phyloP scores from a whole-genome alignment of 2,113 vertebrate genomes.

The Dolichotis patagonum region DNA sequence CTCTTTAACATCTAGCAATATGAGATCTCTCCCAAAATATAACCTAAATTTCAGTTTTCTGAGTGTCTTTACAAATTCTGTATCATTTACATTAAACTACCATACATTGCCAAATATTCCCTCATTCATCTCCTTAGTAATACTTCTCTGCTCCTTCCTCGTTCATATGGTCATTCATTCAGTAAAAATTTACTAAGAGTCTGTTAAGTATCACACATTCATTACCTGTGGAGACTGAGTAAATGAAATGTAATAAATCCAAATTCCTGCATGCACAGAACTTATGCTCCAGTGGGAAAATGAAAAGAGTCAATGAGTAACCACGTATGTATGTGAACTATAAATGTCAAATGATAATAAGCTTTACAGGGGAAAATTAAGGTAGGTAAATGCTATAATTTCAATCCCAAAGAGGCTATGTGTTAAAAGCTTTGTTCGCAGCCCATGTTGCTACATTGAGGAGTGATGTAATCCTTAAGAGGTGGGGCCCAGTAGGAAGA shows the following conservation, averaged over 20 bases:
- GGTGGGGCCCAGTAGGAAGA: background rate
- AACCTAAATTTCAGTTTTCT: slow-evolving; percentile 38
- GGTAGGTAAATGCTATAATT: background rate
- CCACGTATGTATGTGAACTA: background rate
- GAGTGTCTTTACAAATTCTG: slow-evolving; percentile 21
- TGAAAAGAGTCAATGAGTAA: background rate
- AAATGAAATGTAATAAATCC: background rate
- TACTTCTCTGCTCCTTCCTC: background rate
- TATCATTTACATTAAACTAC: slow-evolving; percentile 22
- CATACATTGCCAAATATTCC: background rate
- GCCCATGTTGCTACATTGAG: background rate
- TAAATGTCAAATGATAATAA: background rate
- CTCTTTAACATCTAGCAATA: slow-evolving; percentile 16
- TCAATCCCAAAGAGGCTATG: background rate
- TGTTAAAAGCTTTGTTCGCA: background rate
- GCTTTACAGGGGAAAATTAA: slow-evolving; percentile 4
- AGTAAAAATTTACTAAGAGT: background rate
- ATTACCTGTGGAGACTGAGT: background rate
- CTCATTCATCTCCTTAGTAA: background rate
- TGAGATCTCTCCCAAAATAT: background rate
- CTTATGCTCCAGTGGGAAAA: background rate
- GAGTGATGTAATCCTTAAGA: background rate
- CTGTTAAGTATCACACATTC: background rate
- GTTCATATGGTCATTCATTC: slow-evolving; percentile 17
- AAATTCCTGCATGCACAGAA: background rate